Conservation (phyloP, 1,140 invertebrate species). For the Agrypnia vestita region DNA sequence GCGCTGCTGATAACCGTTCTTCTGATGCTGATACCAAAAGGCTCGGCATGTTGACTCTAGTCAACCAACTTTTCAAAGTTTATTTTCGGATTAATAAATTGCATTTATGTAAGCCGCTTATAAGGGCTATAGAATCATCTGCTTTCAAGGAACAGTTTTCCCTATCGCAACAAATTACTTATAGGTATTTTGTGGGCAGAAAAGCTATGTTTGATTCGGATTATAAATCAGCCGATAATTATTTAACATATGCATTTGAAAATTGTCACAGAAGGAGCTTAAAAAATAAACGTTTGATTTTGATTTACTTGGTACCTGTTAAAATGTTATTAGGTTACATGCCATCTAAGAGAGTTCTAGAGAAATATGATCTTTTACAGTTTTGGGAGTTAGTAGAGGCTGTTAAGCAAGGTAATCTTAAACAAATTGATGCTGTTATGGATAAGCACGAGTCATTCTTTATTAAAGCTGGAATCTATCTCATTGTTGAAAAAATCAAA, state of each 20-base stretch:
- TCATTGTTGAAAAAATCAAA: slow-evolving; percentile 97
- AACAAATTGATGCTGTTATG: slow-evolving; percentile 89
- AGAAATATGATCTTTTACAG: slow-evolving; percentile 93
- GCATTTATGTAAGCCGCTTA: slow-evolving; percentile 96
- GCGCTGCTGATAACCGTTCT: slow-evolving; percentile 92
- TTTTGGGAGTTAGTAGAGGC: slow-evolving; percentile 92
- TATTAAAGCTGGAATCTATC: slow-evolving; percentile 95
- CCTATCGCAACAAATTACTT: slow-evolving; percentile 92
- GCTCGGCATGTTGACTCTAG: slow-evolving; percentile 95
- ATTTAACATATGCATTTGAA: slow-evolving; percentile 93
- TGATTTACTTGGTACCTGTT: slow-evolving; percentile 97
- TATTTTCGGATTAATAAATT: slow-evolving; percentile 98
- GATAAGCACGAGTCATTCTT: slow-evolving; percentile 92
- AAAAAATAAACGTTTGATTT: slow-evolving; percentile 94
- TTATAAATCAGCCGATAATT: slow-evolving; percentile 93
- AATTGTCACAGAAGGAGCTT: slow-evolving; percentile 87
- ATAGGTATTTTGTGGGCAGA: slow-evolving; percentile 96
- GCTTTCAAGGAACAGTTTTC: slow-evolving; percentile 92
- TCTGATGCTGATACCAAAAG: slow-evolving; percentile 93
- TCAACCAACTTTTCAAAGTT: slow-evolving; percentile 98
- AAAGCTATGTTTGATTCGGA: slow-evolving; percentile 99
- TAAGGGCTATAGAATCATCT: slow-evolving; percentile 95
- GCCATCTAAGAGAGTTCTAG: slow-evolving; percentile 84
- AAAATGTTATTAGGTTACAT: slow-evolving; percentile 97
- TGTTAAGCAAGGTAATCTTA: slow-evolving; percentile 92